phyloP scores from a whole-genome alignment of 2,113 vertebrate genomes.

The Daboia siamensis region DNA sequence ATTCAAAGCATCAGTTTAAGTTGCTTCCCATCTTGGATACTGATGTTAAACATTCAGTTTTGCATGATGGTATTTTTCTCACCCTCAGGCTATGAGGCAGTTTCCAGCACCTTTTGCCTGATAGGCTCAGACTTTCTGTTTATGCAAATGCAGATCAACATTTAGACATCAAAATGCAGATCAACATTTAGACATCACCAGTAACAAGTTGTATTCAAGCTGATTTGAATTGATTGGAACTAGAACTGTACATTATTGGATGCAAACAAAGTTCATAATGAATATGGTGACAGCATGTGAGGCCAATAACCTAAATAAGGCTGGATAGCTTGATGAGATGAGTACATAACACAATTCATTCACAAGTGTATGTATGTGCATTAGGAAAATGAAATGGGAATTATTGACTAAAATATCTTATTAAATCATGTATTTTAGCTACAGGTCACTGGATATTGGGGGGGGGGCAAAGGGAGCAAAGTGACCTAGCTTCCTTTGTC shows the following conservation, averaged over 20 bases:
- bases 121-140: slow-evolving; percentile 52
- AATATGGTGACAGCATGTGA: neutral
- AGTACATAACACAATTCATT: neutral
- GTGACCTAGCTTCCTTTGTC: neutral
- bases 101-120: slow-evolving; percentile 63
- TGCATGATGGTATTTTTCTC: slow-evolving; percentile 54
- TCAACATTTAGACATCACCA: slow-evolving; percentile 54
- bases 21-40: slow-evolving; percentile 50
- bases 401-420: neutral
- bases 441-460: neutral
- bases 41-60: slow-evolving; percentile 68
- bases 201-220: slow-evolving; percentile 56
- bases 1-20: neutral
- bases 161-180: slow-evolving; percentile 53
- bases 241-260: neutral
- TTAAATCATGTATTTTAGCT: neutral
- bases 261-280: neutral
- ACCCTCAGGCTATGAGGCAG: slow-evolving; percentile 15
- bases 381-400: neutral
- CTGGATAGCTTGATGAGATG: neutral
- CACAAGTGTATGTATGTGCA: neutral
- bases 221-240: slow-evolving; percentile 27
- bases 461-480: neutral
- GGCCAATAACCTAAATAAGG: neutral
- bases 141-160: slow-evolving; percentile 58